Percentiles rank a stretch among this genome's conserved stretches.
Conservation (phyloP, 2,113 vertebrate species). For the Morphnarchus princeps region DNA sequence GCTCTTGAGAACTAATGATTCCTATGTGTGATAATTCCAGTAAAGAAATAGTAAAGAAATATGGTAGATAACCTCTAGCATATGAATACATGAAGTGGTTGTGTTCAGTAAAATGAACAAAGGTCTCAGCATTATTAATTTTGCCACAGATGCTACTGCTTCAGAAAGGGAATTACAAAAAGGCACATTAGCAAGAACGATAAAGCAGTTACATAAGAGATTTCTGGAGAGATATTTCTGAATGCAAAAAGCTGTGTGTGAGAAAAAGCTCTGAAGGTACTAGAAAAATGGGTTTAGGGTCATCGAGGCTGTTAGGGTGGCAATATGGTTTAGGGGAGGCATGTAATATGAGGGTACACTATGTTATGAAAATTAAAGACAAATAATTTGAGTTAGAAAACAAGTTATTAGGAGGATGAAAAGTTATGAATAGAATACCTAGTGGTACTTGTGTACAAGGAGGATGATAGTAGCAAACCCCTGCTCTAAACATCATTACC, state of each 20-base stretch:
- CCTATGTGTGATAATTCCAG: background rate
- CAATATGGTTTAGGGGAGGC: background rate
- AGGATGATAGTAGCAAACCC: background rate
- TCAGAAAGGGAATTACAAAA: background rate
- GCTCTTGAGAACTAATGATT: background rate
- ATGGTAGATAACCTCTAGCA: background rate
- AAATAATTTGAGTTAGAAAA: background rate
- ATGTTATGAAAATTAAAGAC: background rate
- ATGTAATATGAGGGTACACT: background rate
- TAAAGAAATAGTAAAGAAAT: background rate
- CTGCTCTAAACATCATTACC: background rate
- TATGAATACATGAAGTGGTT: background rate
- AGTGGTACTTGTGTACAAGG: background rate
- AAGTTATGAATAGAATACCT: background rate
- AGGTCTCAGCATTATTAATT: background rate
- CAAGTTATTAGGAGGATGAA: background rate
- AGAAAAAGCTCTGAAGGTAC: background rate
- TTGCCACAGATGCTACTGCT: background rate
- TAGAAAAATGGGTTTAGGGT: background rate
- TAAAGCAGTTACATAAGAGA: background rate
- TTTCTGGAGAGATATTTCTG: background rate
- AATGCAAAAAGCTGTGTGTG: background rate
- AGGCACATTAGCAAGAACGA: fast-evolving
- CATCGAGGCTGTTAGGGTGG: background rate
- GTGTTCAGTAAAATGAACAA: background rate